Base-by-base conservation (phyloP, 2,113 vertebrate genomes). In the Eretmochelys imbricata region DNA sequence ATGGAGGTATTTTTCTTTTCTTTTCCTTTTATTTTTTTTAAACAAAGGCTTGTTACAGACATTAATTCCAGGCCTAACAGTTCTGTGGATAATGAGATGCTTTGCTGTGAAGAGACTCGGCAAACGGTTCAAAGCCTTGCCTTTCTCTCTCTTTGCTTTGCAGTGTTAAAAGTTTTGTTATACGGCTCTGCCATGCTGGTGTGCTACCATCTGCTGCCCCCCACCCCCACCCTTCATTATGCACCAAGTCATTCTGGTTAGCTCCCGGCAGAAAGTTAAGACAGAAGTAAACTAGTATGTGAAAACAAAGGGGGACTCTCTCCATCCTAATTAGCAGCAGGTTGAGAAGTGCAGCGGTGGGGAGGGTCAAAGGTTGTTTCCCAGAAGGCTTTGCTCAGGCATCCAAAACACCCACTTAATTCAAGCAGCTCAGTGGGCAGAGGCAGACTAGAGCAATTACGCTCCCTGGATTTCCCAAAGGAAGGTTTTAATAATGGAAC, bases 361-460 rank as follows among this genome's bases (percentile, higher is more conserved):
- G 85, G 42, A 5, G 42, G 96, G 97, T 96, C 96, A 97, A 98
- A 98, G 98, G 98, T 98, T 97, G 96, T 89, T 96, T 98, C 98
- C 96, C 98, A 97, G 96, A 96, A 96, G 98, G 88, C 97, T 98
- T 93, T 22, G 97, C 96, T 95, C 96, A 89, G 97, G 97, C 97
- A 98, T 98, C 96, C 96, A 89, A 95, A 98, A 98, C 95, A 90
- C 96, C 96, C 94, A 96, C 98, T 98, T 98, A 98, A 98, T 98
- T 98, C 98, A 97, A 95, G 96, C 93, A 86, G 95, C 97, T 98
- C 85, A 75, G 96, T 95, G 89, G 97, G 95, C 96, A 82, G 42
- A 98, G 96, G 38, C 95, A 96, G 97, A 97, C 95, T 91, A 35
- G 92, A 98, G 97, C 98, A 98, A 98, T 99, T 98, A 98, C 27